Base-by-base conservation (phyloP, 2,888 invertebrate genomes). In the Chrysopilus asiliformis region DNA sequence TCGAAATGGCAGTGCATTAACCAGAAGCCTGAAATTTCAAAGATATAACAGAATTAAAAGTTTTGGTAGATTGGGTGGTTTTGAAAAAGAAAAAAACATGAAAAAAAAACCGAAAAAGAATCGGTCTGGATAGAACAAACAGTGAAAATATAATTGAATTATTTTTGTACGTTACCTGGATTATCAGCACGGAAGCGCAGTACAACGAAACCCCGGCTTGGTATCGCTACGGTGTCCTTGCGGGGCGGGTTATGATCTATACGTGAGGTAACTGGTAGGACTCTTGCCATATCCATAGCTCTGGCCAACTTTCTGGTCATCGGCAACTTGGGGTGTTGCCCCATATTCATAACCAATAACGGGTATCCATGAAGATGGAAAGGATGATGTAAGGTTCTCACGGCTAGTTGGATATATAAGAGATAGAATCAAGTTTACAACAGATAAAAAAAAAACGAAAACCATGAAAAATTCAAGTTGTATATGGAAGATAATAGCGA, bases 351-450 rank as follows among this genome's bases (percentile, higher is more conserved):
- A 34, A 62, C 54, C 50, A 54, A 51, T 45, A 63, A 59, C 41
- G 50, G 49, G 50, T 56, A 48, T 19, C 55, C 56, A 47, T 55
- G 58, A 43, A 59, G 49, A 51, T 63, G 62, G 43, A 57, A 56
- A 36, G 63, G 58, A 53, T 60, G 62, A 51, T 55, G 53, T 43
- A 58, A 44, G 38, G 44, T 48, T 32, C 52, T 47, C 32, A 47
- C 40, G 42, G 34, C 57, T 58, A 44, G 42, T n/a, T n/a, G n/a
- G n/a, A n/a, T n/a, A n/a, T n/a, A n/a, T n/a, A n/a, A n/a, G n/a
- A n/a, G n/a, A n/a, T n/a, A n/a, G n/a, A n/a, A n/a, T n/a, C n/a
- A n/a, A n/a, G n/a, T n/a, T n/a, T n/a, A n/a, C n/a, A n/a, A n/a
- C n/a, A n/a, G n/a, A n/a, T n/a, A n/a, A n/a, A n/a, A n/a, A n/a